A percentile compares a stretch with the other conserved stretches of the same genome.
Conservation (phyloP, 2,888 invertebrate genomes). For the Lithophane socia region DNA sequence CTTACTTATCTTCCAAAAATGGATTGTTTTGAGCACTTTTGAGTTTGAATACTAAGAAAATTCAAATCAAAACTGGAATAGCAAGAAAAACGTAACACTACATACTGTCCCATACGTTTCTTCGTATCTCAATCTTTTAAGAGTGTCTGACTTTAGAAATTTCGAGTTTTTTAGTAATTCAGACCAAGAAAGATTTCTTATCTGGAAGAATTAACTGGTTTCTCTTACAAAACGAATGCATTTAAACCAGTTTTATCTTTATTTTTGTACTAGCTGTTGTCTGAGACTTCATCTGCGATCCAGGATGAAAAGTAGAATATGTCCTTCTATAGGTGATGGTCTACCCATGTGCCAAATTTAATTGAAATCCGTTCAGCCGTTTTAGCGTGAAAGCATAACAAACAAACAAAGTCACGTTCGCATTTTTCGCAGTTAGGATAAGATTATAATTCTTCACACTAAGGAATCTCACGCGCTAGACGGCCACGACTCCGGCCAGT, state of each 20-base stretch:
- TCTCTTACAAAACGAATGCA: neutral
- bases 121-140: neutral
- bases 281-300: no score
- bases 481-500: no score
- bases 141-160: conserved; percentile 6
- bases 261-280: neutral
- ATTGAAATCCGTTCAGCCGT: no score
- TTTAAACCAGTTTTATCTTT: conserved; percentile 16
- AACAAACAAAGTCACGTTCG: no score
- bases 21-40: neutral
- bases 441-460: neutral
- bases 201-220: neutral
- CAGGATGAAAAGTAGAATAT: no score
- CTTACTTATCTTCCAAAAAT: neutral
- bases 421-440: no score
- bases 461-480: no score
- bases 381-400: no score
- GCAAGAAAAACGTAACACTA: neutral
- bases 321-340: no score
- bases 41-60: neutral
- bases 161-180: neutral
- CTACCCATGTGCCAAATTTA: no score
- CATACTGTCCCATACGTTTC: neutral
- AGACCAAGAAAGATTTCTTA: conserved; percentile 11
- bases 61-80: neutral